These are phyloP conservation scores for Pollicipes pollicipes DNA, from an alignment of 1,140 invertebrate species.

Conservation along the genomic window DNA sequence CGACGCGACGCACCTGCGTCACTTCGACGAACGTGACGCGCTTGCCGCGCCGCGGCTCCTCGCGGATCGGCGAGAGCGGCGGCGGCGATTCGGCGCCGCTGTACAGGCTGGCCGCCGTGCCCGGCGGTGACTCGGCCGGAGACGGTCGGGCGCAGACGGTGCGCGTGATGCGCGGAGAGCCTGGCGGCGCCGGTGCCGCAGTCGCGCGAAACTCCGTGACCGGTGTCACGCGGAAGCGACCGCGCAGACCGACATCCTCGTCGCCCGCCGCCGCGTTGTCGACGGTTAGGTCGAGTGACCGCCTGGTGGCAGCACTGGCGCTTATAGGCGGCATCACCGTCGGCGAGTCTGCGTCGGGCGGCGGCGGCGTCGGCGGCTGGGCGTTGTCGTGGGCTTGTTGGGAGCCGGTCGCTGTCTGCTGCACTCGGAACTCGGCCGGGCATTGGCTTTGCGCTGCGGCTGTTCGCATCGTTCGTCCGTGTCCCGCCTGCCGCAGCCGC, in stretches of 20 bases:
- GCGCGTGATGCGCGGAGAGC: not conserved
- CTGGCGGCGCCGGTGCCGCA: too few relatives aligned
- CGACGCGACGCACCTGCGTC: not conserved
- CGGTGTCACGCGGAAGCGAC: not conserved
- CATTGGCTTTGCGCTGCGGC: too few relatives aligned
- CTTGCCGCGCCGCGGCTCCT: not conserved
- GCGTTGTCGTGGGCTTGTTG: too few relatives aligned
- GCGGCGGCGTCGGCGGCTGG: too few relatives aligned
- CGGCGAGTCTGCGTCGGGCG: too few relatives aligned
- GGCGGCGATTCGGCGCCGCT: too few relatives aligned
- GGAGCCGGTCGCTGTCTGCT: too few relatives aligned
- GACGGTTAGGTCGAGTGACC: not conserved
- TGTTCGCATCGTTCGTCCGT: too few relatives aligned
- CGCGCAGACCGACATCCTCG: not conserved
- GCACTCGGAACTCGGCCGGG: too few relatives aligned
- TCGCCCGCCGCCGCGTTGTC: not conserved
- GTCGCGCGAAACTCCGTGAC: not conserved
- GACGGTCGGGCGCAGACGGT: not conserved
- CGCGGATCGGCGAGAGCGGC: not conserved
- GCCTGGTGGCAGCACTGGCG: not conserved
- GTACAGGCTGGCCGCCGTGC: too few relatives aligned
- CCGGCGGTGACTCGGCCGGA: too few relatives aligned
- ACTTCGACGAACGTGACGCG: not conserved
- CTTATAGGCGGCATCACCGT: not conserved
- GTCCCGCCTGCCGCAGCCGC: too few relatives aligned